A percentile compares a stretch with the other conserved stretches of the same genome.
Conservation (phyloP, 2,888 invertebrate species). For the Himalopsyche kuldschensis region DNA sequence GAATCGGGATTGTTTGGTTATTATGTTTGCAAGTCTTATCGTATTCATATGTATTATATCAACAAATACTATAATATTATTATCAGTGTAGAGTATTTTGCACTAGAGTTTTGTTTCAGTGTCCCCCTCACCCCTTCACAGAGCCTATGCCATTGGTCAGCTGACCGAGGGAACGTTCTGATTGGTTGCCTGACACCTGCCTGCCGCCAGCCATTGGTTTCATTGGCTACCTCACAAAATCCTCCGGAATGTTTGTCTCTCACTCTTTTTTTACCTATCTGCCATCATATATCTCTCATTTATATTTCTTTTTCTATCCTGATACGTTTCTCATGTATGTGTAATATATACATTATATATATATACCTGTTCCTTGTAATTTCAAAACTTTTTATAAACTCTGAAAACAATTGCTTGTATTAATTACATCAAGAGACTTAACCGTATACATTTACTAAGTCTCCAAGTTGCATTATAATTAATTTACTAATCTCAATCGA, state of each 20-base stretch:
- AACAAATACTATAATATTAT: not conserved
- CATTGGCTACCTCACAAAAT: conserved; percentile 45
- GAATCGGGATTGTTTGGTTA: conserved; percentile 16
- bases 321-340: conserved; percentile 13
- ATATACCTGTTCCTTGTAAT: no score
- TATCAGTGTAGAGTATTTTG: conserved; percentile 47
- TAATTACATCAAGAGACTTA: no score
- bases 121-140: conserved; percentile 57
- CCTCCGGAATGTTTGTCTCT: conserved; percentile 57
- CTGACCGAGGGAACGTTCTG: conserved; percentile 42
- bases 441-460: no score
- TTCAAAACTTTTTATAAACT: no score
- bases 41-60: conserved; percentile 43
- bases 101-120: conserved; percentile 63
- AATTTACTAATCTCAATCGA: no score
- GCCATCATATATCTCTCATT: conserved; percentile 46
- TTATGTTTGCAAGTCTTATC: conserved; percentile 40
- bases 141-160: conserved; percentile 42
- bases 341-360: not conserved
- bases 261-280: conserved; percentile 47
- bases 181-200: conserved; percentile 59
- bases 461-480: no score
- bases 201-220: conserved; percentile 39
- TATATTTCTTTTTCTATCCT: conserved; percentile 32
- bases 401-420: no score